Conservation (phyloP, 1,140 invertebrate species). For the Sminthurides bifidus region DNA sequence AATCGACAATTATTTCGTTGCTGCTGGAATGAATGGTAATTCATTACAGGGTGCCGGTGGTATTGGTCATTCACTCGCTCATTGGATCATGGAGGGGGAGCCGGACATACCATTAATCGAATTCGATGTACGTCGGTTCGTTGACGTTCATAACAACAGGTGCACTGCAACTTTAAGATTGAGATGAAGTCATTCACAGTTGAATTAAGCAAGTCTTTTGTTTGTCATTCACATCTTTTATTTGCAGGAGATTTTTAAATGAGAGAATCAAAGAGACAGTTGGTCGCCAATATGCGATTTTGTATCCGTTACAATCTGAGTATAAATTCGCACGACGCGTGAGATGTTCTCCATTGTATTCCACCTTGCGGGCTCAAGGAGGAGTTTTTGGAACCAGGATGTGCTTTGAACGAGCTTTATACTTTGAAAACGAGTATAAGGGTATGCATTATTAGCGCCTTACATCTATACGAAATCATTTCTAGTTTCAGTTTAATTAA, state of each 20-base stretch:
- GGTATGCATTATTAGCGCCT: constrained; percentile 32
- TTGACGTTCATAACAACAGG: constrained; percentile 85
- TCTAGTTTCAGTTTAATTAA: not conserved
- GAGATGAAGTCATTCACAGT: not conserved
- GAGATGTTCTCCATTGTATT: constrained; percentile 91
- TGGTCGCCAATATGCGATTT: constrained; percentile 70
- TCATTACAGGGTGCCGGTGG: constrained; percentile 57
- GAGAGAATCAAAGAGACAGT: constrained; percentile 90
- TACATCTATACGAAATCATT: constrained; percentile 2
- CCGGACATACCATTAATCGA: constrained; percentile 73
- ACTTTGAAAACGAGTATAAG: constrained; percentile 57
- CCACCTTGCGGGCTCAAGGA: constrained; percentile 74
- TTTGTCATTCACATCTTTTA: not conserved
- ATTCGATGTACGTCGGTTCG: constrained; percentile 81
- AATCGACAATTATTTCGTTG: constrained; percentile 88
- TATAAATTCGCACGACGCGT: constrained; percentile 81
- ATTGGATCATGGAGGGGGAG: constrained; percentile 73
- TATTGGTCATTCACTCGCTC: constrained; percentile 56
- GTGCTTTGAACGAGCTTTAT: constrained; percentile 93
- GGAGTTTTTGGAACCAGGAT: constrained; percentile 97
- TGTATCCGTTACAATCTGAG: constrained; percentile 65
- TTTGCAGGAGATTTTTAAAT: constrained; percentile 64
- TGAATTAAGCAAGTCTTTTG: constrained; percentile 2
- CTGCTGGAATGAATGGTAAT: constrained; percentile 60
- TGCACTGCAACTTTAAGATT: no score